A percentile compares a stretch with the other conserved stretches of the same genome.
These are phyloP conservation scores for Enteromius paludinosus DNA, from an alignment of 2,797 vertebrate genomes.

Conservation along the genomic window DNA sequence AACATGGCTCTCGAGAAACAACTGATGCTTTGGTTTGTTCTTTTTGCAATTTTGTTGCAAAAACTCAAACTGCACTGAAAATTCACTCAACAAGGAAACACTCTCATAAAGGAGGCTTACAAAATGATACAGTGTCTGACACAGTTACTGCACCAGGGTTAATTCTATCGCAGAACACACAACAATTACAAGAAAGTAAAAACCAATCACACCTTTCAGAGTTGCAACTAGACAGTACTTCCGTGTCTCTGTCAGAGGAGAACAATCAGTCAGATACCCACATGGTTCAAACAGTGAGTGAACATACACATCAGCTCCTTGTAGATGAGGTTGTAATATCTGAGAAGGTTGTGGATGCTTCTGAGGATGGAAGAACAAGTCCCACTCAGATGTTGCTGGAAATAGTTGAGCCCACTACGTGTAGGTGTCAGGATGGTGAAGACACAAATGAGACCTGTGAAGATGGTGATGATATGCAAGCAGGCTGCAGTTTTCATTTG, in stretches of 20 bases:
- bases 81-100: constrained; percentile 76
- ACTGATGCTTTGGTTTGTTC: constrained; percentile 64
- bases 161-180: not conserved
- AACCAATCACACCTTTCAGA: not conserved
- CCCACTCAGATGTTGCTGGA: constrained; percentile 56
- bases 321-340: not conserved
- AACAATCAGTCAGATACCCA: constrained; percentile 1
- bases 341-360: not conserved
- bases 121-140: constrained; percentile 13
- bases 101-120: constrained; percentile 56
- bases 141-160: constrained; percentile 1
- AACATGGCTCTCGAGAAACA: constrained; percentile 27
- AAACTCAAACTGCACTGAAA: constrained; percentile 79
- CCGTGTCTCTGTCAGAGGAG: not conserved
- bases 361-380: constrained; percentile 30
- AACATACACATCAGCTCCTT: constrained; percentile 6
- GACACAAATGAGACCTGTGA: constrained; percentile 10
- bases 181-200: constrained; percentile 31
- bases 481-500: constrained; percentile 7
- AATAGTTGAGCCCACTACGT: constrained; percentile 47
- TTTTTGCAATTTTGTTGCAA: constrained; percentile 73
- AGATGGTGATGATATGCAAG: constrained; percentile 12
- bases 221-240: constrained; percentile 17
- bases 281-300: not conserved
- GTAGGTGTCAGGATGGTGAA: not conserved